Evolutionary conservation across 2,888 invertebrate genomes (phyloP).

Genomic region (Iphiclides podalirius): DNA sequence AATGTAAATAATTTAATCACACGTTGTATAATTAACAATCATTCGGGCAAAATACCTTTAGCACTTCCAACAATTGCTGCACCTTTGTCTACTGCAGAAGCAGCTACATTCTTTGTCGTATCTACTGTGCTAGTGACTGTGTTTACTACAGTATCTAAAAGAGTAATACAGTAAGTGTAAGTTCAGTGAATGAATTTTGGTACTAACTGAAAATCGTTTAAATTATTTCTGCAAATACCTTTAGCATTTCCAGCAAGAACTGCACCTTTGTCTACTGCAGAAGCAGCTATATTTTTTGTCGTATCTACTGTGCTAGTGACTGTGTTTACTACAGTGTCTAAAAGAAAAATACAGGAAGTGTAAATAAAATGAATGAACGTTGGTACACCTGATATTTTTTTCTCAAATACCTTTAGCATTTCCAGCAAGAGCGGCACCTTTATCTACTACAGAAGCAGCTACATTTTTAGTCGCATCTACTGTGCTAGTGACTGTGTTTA

Average conservation of each 20-base stretch:
- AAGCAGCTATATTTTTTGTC: constrained; percentile 50
- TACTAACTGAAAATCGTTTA: too few relatives aligned
- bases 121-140: constrained; percentile 41
- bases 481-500: constrained; percentile 28
- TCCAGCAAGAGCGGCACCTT: constrained; percentile 38
- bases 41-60: constrained; percentile 47
- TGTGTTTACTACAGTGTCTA: constrained; percentile 45
- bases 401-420: constrained; percentile 49
- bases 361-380: background rate
- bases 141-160: constrained; percentile 49
- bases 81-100: constrained; percentile 47
- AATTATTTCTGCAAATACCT: constrained; percentile 42
- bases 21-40: too few relatives aligned
- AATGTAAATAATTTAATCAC: too few relatives aligned
- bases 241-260: constrained; percentile 44
- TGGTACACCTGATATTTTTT: too few relatives aligned
- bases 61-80: constrained; percentile 37
- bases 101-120: constrained; percentile 45
- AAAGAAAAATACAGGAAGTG: background rate
- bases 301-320: constrained; percentile 51
- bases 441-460: constrained; percentile 37
- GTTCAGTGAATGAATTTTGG: too few relatives aligned
- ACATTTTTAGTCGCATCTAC: constrained; percentile 39
- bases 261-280: constrained; percentile 49
- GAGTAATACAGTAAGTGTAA: constrained; percentile 10